Evolutionary conservation across 2,113 vertebrate species (phyloP), one percentile per base, ranked within the genome.

Genomic region (Caranx ignobilis): DNA sequence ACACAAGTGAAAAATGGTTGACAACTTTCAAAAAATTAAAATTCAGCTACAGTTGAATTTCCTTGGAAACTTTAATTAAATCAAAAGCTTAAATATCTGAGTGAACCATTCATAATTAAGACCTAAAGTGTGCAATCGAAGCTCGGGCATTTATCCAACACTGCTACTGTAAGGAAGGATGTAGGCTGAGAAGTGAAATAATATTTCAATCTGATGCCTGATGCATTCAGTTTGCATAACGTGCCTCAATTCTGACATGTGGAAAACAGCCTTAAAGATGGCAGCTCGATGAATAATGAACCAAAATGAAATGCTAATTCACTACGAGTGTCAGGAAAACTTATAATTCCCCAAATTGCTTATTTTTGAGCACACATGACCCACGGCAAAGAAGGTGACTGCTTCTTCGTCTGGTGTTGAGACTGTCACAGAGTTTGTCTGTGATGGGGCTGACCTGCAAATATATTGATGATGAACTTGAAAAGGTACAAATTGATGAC

Each of bases 301-400:
- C 79, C 79, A 81, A 85, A 89, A 83, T 89, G 74, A 87, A 90
- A 91, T 92, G 84, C 81, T 82, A 92, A 90, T 90, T 87, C 82
- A 82, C 75, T 67, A 52, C 48, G 41, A 82, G 77, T 91, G 87
- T 90, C 91, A 89, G 82, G 65, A 68, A 79, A 76, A 82, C 31
- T 64, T 79, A 77, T 76, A 77, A 79, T 87, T 87, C 71, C 50
- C 57, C 75, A 87, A 89, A 83, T 82, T 82, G 72, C 61, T 87
- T 88, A 62, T 85, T 88, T 85, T 68, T 68, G 50, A 67, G 60
- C 26, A 77, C 50, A 63, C 52, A 75, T 85, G 82, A 86, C 71
- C 86, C 47, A 73, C 56, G 67, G 71, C 32, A 66, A 34, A 57
- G 56, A 65, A 56, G 67, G 63, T 74, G 66, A 77, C 64, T 57